These are phyloP conservation scores for Patella pellucida DNA, from an alignment of 2,888 invertebrate genomes.

Conservation along the genomic window DNA sequence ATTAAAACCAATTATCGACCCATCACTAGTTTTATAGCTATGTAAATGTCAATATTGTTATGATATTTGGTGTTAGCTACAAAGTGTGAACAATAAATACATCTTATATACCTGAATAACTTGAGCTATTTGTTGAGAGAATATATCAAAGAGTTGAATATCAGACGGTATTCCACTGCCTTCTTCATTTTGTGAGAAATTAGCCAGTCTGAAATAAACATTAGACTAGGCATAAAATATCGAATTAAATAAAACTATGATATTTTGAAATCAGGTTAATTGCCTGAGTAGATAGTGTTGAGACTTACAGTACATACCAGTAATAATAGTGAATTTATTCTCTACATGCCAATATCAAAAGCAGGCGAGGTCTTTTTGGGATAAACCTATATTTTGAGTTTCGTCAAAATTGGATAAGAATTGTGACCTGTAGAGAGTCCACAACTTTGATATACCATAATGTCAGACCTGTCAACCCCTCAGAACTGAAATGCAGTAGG, in stretches of 20 bases:
- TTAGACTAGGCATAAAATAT: neutral
- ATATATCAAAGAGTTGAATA: constrained; percentile 96
- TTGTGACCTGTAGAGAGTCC: too few species aligned
- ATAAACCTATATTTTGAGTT: too few species aligned
- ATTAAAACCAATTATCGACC: too few species aligned
- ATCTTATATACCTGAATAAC: constrained; percentile 83
- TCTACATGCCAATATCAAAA: too few species aligned
- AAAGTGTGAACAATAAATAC: neutral
- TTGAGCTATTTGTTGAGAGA: constrained; percentile 95
- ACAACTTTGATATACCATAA: too few species aligned
- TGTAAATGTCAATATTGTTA: neutral
- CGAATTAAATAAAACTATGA: neutral
- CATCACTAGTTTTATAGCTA: neutral
- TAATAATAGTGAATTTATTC: too few species aligned
- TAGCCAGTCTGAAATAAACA: constrained; percentile 59
- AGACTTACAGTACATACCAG: too few species aligned
- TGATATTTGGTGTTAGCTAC: neutral
- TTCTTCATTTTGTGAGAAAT: constrained; percentile 73
- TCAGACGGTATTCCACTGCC: constrained; percentile 82
- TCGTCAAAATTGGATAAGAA: too few species aligned
- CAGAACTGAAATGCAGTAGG: too few species aligned
- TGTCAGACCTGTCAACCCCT: too few species aligned
- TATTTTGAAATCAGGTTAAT: neutral
- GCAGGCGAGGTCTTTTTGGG: too few species aligned
- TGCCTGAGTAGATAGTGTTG: neutral